These are phyloP conservation scores for Heliconius hermathena DNA, from an alignment of 1,140 invertebrate genomes.

Conservation along the genomic window DNA sequence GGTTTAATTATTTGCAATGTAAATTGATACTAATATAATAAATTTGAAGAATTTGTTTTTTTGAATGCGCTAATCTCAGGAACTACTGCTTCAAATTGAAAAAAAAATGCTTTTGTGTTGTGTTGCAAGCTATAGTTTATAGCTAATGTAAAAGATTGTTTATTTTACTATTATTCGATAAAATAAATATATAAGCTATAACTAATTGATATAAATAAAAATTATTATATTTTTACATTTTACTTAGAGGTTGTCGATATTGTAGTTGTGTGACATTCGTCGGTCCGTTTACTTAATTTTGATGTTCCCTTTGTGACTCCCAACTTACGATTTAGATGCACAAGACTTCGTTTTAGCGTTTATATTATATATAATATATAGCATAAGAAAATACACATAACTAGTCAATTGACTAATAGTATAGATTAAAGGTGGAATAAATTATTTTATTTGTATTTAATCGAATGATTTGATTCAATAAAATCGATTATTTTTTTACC, in stretches of 20 bases:
- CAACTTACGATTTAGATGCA: constrained; percentile 54
- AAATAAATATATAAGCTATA: too few relatives aligned
- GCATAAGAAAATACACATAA: constrained; percentile 43
- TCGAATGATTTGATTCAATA: not conserved
- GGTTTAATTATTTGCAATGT: not conserved
- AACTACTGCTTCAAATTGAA: too few relatives aligned
- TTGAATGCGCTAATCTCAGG: too few relatives aligned
- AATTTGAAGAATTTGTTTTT: too few relatives aligned
- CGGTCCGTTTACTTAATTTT: constrained; percentile 46
- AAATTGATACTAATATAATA: not conserved
- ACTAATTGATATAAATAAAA: too few relatives aligned
- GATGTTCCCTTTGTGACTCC: constrained; percentile 15
- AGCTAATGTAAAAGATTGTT: too few relatives aligned
- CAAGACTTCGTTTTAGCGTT: constrained; percentile 55
- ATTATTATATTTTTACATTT: too few relatives aligned
- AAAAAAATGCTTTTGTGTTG: too few relatives aligned
- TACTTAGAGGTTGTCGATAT: not conserved
- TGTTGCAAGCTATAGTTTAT: too few relatives aligned
- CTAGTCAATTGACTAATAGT: constrained; percentile 61
- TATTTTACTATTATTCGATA: too few relatives aligned
- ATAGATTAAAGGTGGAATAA: not conserved
- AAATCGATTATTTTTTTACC: not conserved
- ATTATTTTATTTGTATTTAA: not conserved
- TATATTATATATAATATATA: constrained; percentile 45
- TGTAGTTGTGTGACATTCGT: constrained; percentile 1